Base-by-base conservation (phyloP, 37 sponge, comb jelly and placozoan species). In the Halichondria panicea region DNA sequence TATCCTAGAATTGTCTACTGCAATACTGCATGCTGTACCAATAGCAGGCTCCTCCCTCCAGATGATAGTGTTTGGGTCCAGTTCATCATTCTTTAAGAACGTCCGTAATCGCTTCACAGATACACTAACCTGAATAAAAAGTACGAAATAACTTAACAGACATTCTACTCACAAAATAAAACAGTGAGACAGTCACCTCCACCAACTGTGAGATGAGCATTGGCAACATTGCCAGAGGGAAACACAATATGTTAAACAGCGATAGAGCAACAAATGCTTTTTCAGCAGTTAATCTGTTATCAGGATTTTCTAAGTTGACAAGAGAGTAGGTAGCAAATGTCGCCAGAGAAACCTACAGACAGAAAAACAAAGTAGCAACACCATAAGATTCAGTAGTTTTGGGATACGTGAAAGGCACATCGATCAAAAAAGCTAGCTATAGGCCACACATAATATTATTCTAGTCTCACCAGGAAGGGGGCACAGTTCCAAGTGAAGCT, bases 251-350 rank as follows among this genome's bases (percentile, higher is more conserved):
- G 83, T 93, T 93, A 85, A 97, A 97, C 36, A 97, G 89, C 21
- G 97, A 82, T 25, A 97, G 82, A 27, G 92, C 83, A 25, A 97
- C 97, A 82, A 97, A 97, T 11, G 90, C 92, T 43, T 62, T 88
- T 28, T 90, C 86, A 40, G 97, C 76, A 5, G 96, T 91, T n/a
- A 91, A 75, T 19, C 35, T 70, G 38, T 71, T 57, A 41, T 45
- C 66, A 39, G 70, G 24, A 37, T 66, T 50, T 27, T 55, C 25
- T 41, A 69, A 61, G 69, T 88, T 43, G 19, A 75, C 64, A 40
- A 80, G 55, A 48, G 68, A 75, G 71, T 82, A 97, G 36, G 94
- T 90, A 25, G 83, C 89, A 91, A 97, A 91, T 2, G 97, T 91
- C 1, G 84, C 85, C 52, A 97, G 76, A 45, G 97, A 75, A 65